Evolutionary conservation across 2,888 invertebrate genomes (phyloP).

Genomic region (Branchellion lobata): DNA sequence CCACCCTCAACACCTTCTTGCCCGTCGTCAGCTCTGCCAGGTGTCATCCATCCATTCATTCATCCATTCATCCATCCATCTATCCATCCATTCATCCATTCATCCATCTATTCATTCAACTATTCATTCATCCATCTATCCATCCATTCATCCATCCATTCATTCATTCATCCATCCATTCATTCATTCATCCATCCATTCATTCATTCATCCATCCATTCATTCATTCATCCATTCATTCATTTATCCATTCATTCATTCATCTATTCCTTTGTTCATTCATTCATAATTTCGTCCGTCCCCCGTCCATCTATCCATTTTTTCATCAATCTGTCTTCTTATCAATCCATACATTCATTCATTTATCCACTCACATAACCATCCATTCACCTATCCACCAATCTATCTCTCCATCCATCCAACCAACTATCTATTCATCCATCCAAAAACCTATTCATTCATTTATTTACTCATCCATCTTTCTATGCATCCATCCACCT

Average conservation of each 20-base stretch:
- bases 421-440: slow-evolving; percentile 3
- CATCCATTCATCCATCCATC: background rate
- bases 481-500: background rate
- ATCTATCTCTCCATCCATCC: too few relatives aligned
- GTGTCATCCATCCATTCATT: background rate
- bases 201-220: background rate
- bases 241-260: slow-evolving; percentile 1
- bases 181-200: background rate
- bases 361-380: background rate
- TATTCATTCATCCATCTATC: too few relatives aligned
- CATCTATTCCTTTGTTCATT: background rate
- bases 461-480: background rate
- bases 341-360: background rate
- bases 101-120: too few relatives aligned
- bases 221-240: slow-evolving; percentile 11
- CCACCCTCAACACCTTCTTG: slow-evolving; percentile 19
- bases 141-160: too few relatives aligned
- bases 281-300: background rate
- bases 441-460: background rate
- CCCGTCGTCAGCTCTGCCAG: background rate
- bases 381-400: too few relatives aligned
- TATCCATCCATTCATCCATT: background rate
- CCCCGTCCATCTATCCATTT: background rate
- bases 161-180: too few relatives aligned
- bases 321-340: background rate